A percentile compares a stretch with the other conserved stretches of the same genome.
These are phyloP conservation scores for Cataglyphis altisquamis DNA, from an alignment of 2,888 invertebrate genomes.

Conservation along the genomic window DNA sequence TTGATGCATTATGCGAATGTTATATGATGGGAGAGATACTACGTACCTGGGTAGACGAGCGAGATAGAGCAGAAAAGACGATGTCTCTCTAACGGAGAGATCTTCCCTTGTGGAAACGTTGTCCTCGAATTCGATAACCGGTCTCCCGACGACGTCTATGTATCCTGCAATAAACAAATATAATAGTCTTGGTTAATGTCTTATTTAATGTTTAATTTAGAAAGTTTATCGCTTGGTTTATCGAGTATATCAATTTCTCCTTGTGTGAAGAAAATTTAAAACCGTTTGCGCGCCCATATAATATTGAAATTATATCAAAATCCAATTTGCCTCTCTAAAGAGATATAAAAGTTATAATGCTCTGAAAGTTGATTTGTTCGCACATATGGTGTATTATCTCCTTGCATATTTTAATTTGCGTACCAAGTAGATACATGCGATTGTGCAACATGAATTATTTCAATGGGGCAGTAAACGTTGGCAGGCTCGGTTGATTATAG, in stretches of 20 bases:
- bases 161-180: constrained; percentile 88
- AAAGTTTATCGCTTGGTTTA: background rate
- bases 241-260: background rate
- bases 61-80: constrained; percentile 91
- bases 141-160: constrained; percentile 89
- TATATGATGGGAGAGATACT: constrained; percentile 21
- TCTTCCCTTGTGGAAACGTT: constrained; percentile 89
- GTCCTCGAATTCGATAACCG: constrained; percentile 89
- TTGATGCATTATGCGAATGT: constrained; percentile 26
- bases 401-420: background rate
- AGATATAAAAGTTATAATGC: background rate
- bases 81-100: constrained; percentile 90
- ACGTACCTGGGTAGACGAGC: constrained; percentile 90
- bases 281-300: background rate
- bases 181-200: background rate
- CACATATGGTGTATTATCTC: background rate
- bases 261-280: background rate
- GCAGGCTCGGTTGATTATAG: constrained; percentile 71
- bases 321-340: background rate
- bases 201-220: background rate
- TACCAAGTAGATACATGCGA: constrained; percentile 26
- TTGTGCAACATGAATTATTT: constrained; percentile 55
- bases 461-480: constrained; percentile 67
- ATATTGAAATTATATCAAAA: background rate
- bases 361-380: background rate